Evolutionary conservation across 2,113 vertebrate species (phyloP).

Genomic region (Ptychochromis oligacanthus): DNA sequence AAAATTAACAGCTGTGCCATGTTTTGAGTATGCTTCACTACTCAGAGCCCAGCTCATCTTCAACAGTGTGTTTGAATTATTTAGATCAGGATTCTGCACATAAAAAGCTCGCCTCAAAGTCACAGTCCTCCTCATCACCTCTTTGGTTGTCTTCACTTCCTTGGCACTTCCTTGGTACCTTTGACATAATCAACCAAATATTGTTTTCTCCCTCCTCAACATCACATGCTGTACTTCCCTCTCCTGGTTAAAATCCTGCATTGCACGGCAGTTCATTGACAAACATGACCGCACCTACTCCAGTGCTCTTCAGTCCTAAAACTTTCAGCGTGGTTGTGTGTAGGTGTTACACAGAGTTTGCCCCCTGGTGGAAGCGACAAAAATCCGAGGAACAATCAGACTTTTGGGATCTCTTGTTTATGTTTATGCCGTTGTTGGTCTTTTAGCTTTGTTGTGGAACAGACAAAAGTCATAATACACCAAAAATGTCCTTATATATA

Average conservation of each 20-base stretch:
- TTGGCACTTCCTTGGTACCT: not conserved
- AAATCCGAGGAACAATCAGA: not conserved
- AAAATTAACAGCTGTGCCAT: not conserved
- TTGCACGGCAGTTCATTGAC: not conserved
- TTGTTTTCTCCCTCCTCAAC: not conserved
- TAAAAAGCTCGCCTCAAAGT: not conserved
- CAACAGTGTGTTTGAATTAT: not conserved
- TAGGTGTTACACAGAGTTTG: not conserved
- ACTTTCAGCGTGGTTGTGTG: not conserved
- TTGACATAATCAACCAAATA: not conserved
- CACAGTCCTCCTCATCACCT: not conserved
- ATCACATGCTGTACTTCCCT: not conserved
- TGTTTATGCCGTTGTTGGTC: not conserved
- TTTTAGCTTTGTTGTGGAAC: not conserved
- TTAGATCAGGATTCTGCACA: not conserved
- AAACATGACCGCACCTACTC: not conserved
- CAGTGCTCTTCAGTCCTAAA: not conserved
- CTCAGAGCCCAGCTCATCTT: not conserved
- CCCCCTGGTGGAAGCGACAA: not conserved
- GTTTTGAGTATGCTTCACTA: not conserved
- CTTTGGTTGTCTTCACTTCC: not conserved
- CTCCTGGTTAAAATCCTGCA: not conserved
- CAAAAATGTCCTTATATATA: not conserved
- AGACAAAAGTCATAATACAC: not conserved
- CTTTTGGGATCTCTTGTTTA: not conserved